phyloP scores from a whole-genome alignment of 2,888 invertebrate genomes.

The Yponomeuta plumbellus region DNA sequence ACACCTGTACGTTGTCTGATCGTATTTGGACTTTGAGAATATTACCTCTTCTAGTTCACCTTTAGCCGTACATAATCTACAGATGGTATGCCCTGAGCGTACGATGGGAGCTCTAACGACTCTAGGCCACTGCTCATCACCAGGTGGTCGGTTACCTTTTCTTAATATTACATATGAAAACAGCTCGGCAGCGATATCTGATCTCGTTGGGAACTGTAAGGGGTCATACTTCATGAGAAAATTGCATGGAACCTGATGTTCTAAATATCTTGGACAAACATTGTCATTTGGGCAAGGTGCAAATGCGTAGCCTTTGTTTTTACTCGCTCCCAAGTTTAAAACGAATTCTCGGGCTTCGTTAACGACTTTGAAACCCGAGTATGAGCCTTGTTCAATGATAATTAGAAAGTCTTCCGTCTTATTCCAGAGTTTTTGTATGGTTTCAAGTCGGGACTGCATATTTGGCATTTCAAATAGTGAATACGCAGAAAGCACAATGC shows the following conservation, averaged over 20 bases:
- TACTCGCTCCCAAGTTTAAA: conserved; percentile 66
- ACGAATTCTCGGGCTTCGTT: conserved; percentile 91
- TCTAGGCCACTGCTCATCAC: conserved; percentile 85
- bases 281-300: conserved; percentile 92
- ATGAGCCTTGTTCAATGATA: conserved; percentile 89
- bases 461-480: conserved; percentile 87
- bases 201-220: conserved; percentile 65
- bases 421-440: conserved; percentile 87
- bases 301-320: conserved; percentile 78
- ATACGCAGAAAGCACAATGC: conserved; percentile 88
- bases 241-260: conserved; percentile 85
- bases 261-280: conserved; percentile 83
- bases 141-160: conserved; percentile 78
- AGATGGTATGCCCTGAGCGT: conserved; percentile 83
- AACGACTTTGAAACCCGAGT: conserved; percentile 86
- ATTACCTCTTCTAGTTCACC: conserved; percentile 86
- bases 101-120: conserved; percentile 83
- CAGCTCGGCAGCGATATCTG: conserved; percentile 68
- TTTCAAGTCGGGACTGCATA: conserved; percentile 79
- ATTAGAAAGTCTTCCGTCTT: conserved; percentile 90
- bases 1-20: conserved; percentile 85
- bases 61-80: conserved; percentile 84
- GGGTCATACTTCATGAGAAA: conserved; percentile 81
- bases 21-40: conserved; percentile 84
- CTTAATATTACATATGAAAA: conserved; percentile 89